Base-by-base conservation (phyloP, 1,140 invertebrate genomes). In the Magallana ariakensis region DNA sequence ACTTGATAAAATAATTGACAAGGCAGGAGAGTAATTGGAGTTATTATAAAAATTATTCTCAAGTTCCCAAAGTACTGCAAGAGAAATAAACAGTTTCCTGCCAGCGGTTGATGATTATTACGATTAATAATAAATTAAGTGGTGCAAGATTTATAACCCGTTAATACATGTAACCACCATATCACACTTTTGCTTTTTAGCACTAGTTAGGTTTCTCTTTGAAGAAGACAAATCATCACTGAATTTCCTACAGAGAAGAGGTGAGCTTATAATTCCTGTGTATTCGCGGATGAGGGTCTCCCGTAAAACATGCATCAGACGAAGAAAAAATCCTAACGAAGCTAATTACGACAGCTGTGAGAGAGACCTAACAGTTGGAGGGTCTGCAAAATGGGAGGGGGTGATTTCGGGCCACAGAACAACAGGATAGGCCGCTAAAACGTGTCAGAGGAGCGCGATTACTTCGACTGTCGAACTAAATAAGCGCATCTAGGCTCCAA, bases 51-150 rank as follows among this genome's bases (percentile, higher is more conserved):
- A 46, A 75, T 13, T 75, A 75, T 75, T 75, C 66, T 26, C 66
- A 75, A 75, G 22, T 75, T 75, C 66, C 66, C 9, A 13, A 3
- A 75, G 22, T 75, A 26, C 66, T 75, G 33, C 13, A 75, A 75
- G 11, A 22, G 66, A 26, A 75, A 19, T 75, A 75, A 75, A 75
- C 66, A 75, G 26, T 75, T 75, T 75, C 66, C 66, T 75, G 66
- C 33, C 66, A 75, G 66, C 26, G 22, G 66, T 75, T 26, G 66
- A 75, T 75, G 66, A 75, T 75, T 75, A 75, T 75, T 75, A 26
- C 66, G 66, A 75, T 75, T 26, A 75, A 75, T 75, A 75, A 75
- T 75, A 75, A 75, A 75, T 75, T 75, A 75, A 75, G 66, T 75
- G 22, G 22, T 26, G 33, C 15, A 75, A 75, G 66, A 75, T 75